A percentile compares a stretch with the other conserved stretches of the same genome.
These are phyloP conservation scores for Apotomis turbidana DNA, from an alignment of 2,888 invertebrate genomes.

Conservation along the genomic window DNA sequence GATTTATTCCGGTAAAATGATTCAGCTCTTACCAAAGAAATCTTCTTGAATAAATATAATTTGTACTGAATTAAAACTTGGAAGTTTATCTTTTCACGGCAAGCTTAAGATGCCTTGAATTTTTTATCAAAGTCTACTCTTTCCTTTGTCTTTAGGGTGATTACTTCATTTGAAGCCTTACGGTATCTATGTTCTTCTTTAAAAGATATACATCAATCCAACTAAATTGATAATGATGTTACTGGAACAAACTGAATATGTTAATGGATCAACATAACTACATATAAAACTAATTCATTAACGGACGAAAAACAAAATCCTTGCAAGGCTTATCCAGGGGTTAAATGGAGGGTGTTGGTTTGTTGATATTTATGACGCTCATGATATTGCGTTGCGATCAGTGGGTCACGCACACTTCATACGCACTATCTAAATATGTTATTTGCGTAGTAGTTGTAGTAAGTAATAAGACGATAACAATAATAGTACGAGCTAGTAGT, in stretches of 20 bases:
- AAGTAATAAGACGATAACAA: background rate
- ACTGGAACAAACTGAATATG: too few species aligned
- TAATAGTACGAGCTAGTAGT: too few species aligned
- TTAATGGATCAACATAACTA: too few species aligned
- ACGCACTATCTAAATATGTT: background rate
- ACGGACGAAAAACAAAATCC: too few species aligned
- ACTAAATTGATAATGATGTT: too few species aligned
- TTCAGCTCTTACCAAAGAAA: background rate
- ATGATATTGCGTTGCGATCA: too few species aligned
- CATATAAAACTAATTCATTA: too few species aligned
- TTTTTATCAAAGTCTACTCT: constrained; percentile 4
- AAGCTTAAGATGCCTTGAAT: background rate
- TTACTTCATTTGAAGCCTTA: constrained; percentile 9
- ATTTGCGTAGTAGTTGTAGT: constrained; percentile 6
- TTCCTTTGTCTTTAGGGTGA: constrained; percentile 12
- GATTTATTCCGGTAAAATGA: background rate
- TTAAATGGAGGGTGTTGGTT: too few species aligned
- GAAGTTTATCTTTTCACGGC: background rate
- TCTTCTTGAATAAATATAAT: constrained; percentile 2
- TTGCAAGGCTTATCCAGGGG: too few species aligned
- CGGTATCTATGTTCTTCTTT: background rate
- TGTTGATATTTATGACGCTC: too few species aligned
- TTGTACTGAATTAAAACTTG: constrained; percentile 1
- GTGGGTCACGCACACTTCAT: too few species aligned
- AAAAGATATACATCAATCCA: too few species aligned